phyloP scores from a whole-genome alignment of 2,888 invertebrate species.

The Himalopsyche kuldschensis region DNA sequence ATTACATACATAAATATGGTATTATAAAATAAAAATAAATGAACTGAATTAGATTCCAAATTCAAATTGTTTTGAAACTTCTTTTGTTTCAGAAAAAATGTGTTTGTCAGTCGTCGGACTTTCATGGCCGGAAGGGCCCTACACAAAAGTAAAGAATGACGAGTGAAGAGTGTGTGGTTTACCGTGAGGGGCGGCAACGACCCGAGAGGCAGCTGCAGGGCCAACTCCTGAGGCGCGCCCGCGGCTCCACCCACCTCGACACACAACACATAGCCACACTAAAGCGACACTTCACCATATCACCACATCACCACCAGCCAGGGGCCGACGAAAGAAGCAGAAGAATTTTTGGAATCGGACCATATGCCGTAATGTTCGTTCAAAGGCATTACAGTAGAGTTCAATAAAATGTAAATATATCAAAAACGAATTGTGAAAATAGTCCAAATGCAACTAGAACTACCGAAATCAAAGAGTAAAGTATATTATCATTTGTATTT shows the following conservation, averaged over 20 bases:
- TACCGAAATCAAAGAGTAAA: too few relatives aligned
- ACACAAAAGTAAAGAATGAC: neutral
- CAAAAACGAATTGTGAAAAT: too few relatives aligned
- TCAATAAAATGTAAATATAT: too few relatives aligned
- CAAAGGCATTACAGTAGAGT: too few relatives aligned
- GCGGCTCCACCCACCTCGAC: conserved; percentile 63
- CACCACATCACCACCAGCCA: conserved; percentile 3
- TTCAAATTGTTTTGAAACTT: too few relatives aligned
- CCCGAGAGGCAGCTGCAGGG: conserved; percentile 62
- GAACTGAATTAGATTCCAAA: too few relatives aligned
- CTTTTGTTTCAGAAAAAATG: neutral
- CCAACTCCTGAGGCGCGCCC: conserved; percentile 59
- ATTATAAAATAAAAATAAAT: too few relatives aligned
- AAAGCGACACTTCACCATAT: conserved; percentile 8
- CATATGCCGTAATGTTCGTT: neutral
- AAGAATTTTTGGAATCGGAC: neutral
- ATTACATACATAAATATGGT: too few relatives aligned
- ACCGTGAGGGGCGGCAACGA: conserved; percentile 46
- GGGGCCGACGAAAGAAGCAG: neutral
- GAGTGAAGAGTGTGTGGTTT: conserved; percentile 13
- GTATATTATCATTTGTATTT: too few relatives aligned
- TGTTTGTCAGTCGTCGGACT: neutral
- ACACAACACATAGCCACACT: conserved; percentile 45
- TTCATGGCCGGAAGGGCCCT: neutral
- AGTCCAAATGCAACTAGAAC: too few relatives aligned